Conservation (phyloP, 2,888 invertebrate genomes). For the Perithous albicinctus region DNA sequence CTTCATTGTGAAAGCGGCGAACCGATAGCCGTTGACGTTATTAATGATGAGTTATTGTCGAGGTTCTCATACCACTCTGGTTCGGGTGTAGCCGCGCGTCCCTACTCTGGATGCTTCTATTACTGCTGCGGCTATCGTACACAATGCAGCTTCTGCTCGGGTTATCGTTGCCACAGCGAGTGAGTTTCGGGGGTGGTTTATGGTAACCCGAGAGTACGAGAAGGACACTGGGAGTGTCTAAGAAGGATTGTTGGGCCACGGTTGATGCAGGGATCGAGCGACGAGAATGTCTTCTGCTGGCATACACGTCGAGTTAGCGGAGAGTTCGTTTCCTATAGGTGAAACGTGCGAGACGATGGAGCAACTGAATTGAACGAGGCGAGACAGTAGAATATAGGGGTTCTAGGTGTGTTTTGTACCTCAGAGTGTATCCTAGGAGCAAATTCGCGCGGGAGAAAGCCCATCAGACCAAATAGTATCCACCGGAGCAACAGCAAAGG, state of each 20-base stretch:
- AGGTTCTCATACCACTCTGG: slow-evolving; percentile 31
- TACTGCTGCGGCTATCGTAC: slow-evolving; percentile 35
- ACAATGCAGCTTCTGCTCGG: slow-evolving; percentile 50
- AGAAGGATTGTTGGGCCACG: not conserved
- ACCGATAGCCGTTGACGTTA: slow-evolving; percentile 67
- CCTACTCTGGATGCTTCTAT: slow-evolving; percentile 34
- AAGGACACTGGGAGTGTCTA: not conserved
- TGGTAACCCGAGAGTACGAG: slow-evolving; percentile 8
- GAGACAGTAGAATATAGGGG: slow-evolving; percentile 5
- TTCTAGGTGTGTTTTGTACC: slow-evolving; percentile 10
- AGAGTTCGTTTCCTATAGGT: slow-evolving; percentile 6
- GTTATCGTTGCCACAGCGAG: slow-evolving; percentile 40
- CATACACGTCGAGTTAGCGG: slow-evolving; percentile 12
- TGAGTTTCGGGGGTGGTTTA: slow-evolving; percentile 39
- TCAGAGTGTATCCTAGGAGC: not conserved
- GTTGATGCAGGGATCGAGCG: not conserved
- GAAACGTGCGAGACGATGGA: not conserved
- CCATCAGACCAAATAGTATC: not conserved
- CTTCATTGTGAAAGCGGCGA: slow-evolving; percentile 65
- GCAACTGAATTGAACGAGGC: slow-evolving; percentile 11
- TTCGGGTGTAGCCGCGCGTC: not conserved
- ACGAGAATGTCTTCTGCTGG: slow-evolving; percentile 22
- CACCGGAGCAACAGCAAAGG: slow-evolving; percentile 8
- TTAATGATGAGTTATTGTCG: slow-evolving; percentile 71
- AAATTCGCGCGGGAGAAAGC: not conserved